A percentile compares a stretch with the other conserved stretches of the same genome.
Evolutionary conservation across 2,888 invertebrate genomes (phyloP).

Genomic region (Polymixis flavicincta): DNA sequence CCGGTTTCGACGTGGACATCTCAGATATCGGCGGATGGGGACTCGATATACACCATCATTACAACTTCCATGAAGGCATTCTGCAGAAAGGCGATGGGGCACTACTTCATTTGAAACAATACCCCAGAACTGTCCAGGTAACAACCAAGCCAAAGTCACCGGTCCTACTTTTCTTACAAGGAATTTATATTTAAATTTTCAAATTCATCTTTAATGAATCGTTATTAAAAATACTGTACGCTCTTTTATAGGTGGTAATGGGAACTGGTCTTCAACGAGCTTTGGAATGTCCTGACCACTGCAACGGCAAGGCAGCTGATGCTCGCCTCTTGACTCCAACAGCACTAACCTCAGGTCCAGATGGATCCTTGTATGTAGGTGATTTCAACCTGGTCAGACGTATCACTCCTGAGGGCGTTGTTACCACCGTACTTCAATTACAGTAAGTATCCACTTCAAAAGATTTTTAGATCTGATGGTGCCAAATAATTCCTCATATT

Average conservation of each 20-base stretch:
- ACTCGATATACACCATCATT: constrained; percentile 99
- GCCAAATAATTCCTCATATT: not conserved
- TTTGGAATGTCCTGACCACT: constrained; percentile 96
- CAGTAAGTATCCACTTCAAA: constrained; percentile 89
- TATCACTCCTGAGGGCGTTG: constrained; percentile 96
- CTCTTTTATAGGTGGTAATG: constrained; percentile 94
- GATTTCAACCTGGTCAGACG: constrained; percentile 98
- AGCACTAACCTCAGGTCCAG: constrained; percentile 98
- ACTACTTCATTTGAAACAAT: constrained; percentile 97
- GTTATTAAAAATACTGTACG: not conserved
- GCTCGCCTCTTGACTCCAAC: constrained; percentile 97
- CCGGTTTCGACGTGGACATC: constrained; percentile 98
- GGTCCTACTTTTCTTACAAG: not conserved
- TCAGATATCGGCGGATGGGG: constrained; percentile 99
- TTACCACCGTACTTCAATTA: constrained; percentile 96
- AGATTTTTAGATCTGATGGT: not conserved
- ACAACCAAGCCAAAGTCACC: not conserved
- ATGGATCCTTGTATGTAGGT: constrained; percentile 99
- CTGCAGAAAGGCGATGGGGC: constrained; percentile 99
- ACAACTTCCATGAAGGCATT: constrained; percentile 99
- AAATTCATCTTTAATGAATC: not conserved
- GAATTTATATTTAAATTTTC: not conserved
- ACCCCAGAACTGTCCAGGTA: constrained; percentile 96
- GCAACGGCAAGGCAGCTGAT: constrained; percentile 96
- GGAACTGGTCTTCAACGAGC: constrained; percentile 97